phyloP scores from a whole-genome alignment of 1,140 invertebrate species.

The Drosophila virilis region DNA sequence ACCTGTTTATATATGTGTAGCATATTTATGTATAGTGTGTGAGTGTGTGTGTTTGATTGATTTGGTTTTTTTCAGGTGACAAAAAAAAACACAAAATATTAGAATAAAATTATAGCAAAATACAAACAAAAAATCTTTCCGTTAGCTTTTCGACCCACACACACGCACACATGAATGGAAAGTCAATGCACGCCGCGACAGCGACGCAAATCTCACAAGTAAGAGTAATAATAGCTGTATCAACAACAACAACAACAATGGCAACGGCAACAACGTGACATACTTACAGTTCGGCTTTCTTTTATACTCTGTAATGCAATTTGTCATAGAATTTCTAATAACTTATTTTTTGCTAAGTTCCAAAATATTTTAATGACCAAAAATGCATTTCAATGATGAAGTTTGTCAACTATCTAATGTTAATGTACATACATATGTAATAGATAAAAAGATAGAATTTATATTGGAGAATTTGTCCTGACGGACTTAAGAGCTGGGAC shows the following conservation, averaged over 20 bases:
- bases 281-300: conserved; percentile 63
- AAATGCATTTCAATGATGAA: no score
- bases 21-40: no score
- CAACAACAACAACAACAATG: conserved; percentile 35
- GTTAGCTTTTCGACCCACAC: not conserved
- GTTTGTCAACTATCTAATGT: no score
- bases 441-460: no score
- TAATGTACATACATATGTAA: no score
- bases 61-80: conserved; percentile 30
- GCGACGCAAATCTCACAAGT: conserved; percentile 39
- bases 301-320: conserved; percentile 57
- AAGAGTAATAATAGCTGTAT: conserved; percentile 37
- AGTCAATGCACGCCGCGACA: conserved; percentile 74
- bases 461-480: no score
- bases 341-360: conserved; percentile 42
- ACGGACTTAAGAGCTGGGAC: no score
- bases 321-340: conserved; percentile 76
- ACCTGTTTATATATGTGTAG: no score
- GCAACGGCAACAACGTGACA: conserved; percentile 31
- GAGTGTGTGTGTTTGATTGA: not conserved
- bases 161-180: conserved; percentile 64
- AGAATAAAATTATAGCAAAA: conserved; percentile 58
- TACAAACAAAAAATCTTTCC: conserved; percentile 32
- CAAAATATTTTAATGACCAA: conserved; percentile 13
- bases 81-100: conserved; percentile 47